Base-by-base conservation (phyloP, 2,888 invertebrate species). In the Troides helena region DNA sequence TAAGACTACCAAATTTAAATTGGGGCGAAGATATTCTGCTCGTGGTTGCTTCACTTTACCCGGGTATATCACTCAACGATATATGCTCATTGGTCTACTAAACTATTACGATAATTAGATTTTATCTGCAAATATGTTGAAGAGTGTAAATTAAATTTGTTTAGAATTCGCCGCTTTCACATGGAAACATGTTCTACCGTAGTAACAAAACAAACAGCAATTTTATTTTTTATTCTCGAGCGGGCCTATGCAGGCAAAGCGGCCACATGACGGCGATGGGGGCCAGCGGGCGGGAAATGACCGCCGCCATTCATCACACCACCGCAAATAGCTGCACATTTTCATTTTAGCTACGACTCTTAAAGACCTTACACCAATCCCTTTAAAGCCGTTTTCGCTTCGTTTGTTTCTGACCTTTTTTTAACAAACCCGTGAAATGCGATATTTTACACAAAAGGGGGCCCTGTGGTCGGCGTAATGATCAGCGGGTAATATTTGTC, bases 211-310 rank as follows among this genome's bases (percentile, higher is more conserved):
- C 71, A 74, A 75, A 75, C 72, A 75, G 72, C 70, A 71, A 63
- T 57, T 64, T 70, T 68, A 72, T 71, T 72, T 73, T 73, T 67
- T 61, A 65, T 68, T 60, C 62, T 65, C 77, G 67, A 72, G 74
- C 78, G 75, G 74, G 61, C 62, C 68, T 57, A 76, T 77, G 79
- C 76, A 78, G 80, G 83, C 80, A 80, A 80, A 85, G 85, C 83
- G 81, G 81, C 89, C 90, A 91, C 89, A 91, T 90, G 90, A 82
- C 86, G 81, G 85, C 85, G 85, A 87, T 85, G 83, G 72, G 84
- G 83, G 83, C 82, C 77, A 78, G 76, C 80, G 80, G 81, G 81
- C 81, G 84, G 85, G 83, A 87, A 87, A 85, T 88, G 89, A 85
- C 86, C 86, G 81, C 78, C 75, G 77, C 81, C 87, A 88, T 90